Evolutionary conservation across 2,113 vertebrate species (phyloP), one percentile per base, ranked within the genome.

Genomic region (Calyptomena viridis): DNA sequence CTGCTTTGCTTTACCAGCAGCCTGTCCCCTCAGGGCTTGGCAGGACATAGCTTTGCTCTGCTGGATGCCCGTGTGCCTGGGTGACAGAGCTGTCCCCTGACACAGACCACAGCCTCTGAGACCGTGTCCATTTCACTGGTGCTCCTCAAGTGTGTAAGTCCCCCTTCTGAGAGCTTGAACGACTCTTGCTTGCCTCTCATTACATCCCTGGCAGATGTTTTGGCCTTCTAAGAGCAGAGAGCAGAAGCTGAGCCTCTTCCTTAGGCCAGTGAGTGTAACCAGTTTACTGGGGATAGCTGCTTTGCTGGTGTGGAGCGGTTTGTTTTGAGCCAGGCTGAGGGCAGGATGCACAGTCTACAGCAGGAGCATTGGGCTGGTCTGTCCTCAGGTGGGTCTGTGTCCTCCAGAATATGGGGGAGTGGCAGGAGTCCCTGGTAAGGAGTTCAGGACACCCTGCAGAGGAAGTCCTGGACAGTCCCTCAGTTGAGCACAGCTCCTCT

Each of bases 191-290:
- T 49, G 56, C 40, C 56, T 78, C 69, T 67, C 6, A n/a, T 39
- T 81, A 22, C 79, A 39, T 40, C 50, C 40, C 5, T 31, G 53
- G n/a, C 33, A 60, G 40, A 14, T n/a, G 33, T 74, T 77, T 47
- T 81, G 86, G 47, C 76, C 55, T 50, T 64, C 21, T 2, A 14
- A 56, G 53, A 93, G 47, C 79, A 59, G 46, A 0, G 1, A 77
- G 39, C 37, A 56, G 80, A 74, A 59, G 44, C 69, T 47, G 71
- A 81, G 52, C 56, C 44, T 52, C 39, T 67, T 83, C 24, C 66
- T 71, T 50, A 37, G 2, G 8, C 56, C 64, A 31, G 35, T 1
- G 1, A 12, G 42, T 0, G 0, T 35, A 50, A n/a, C 35, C 60
- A 17, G 30, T 68, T 55, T 72, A 44, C 37, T 37, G 0, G 7